phyloP scores from a whole-genome alignment of 1,140 invertebrate genomes.

The Cheumatopsyche charites region DNA sequence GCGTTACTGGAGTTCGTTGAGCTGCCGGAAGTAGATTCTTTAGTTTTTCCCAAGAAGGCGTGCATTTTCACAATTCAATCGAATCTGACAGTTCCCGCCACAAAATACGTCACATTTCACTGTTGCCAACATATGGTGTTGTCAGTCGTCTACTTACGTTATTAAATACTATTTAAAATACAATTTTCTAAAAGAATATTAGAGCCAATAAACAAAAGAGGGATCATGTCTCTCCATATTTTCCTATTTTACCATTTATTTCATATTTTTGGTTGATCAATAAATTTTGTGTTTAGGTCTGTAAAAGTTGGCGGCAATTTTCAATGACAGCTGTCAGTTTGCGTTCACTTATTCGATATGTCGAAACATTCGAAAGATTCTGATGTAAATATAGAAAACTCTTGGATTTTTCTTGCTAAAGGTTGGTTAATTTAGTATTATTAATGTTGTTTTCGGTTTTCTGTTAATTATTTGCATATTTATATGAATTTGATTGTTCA shows the following conservation, averaged over 20 bases:
- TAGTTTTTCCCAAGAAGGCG: slow-evolving; percentile 39
- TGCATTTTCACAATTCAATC: slow-evolving; percentile 3
- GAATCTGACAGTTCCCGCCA: background rate
- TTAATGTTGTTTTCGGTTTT: too few species aligned
- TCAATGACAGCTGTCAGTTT: background rate
- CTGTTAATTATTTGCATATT: too few species aligned
- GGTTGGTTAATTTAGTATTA: slow-evolving; percentile 54
- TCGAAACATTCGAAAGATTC: slow-evolving; percentile 17
- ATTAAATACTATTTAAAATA: too few species aligned
- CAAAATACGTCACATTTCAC: too few species aligned
- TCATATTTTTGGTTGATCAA: too few species aligned
- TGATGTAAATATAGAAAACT: slow-evolving; percentile 57
- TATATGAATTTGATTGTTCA: slow-evolving; percentile 12
- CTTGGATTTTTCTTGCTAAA: slow-evolving; percentile 71
- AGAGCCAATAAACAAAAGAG: too few species aligned
- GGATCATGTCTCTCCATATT: too few species aligned
- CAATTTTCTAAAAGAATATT: too few species aligned
- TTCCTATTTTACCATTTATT: too few species aligned
- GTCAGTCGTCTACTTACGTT: too few species aligned
- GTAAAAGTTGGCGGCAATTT: slow-evolving; percentile 1
- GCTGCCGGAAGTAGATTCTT: slow-evolving; percentile 2
- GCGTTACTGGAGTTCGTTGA: slow-evolving; percentile 43
- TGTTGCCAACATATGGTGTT: too few species aligned
- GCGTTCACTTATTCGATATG: background rate
- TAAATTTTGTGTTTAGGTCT: too few species aligned